A percentile compares a stretch with the other conserved stretches of the same genome.
These are phyloP conservation scores for Phoenoteleia sp. DNA, from an alignment of 2,888 invertebrate species.

Conservation along the genomic window DNA sequence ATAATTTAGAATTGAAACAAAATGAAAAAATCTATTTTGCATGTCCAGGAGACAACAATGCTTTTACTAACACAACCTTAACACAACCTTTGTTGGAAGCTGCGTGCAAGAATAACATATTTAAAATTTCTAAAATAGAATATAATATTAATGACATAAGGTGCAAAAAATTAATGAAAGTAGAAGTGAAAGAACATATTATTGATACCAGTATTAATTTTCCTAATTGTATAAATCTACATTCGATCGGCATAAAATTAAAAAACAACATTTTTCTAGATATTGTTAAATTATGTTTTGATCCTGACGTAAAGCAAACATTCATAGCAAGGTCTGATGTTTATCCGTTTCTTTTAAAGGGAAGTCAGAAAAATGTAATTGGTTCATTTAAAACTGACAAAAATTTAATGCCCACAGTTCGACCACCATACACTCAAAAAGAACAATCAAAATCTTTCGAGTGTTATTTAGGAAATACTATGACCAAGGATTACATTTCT, in stretches of 20 bases:
- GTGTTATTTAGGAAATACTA: too few relatives aligned
- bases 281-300: not conserved
- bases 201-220: not conserved
- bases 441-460: too few relatives aligned
- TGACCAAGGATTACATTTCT: too few relatives aligned
- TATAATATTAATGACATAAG: too few relatives aligned
- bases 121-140: too few relatives aligned
- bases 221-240: not conserved
- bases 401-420: too few relatives aligned
- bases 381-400: not conserved
- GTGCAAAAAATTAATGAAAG: too few relatives aligned
- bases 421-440: too few relatives aligned
- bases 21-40: not conserved
- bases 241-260: not conserved
- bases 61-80: too few relatives aligned
- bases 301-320: not conserved
- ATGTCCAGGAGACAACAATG: not conserved
- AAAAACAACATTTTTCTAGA: not conserved
- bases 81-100: too few relatives aligned
- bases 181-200: not conserved
- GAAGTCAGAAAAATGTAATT: not conserved
- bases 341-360: not conserved
- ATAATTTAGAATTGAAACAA: not conserved
- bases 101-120: too few relatives aligned
- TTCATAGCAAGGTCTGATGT: not conserved